Evolutionary conservation across 2,888 invertebrate genomes (phyloP), one percentile per base, ranked within the genome.

Genomic region (Homarus gammarus): DNA sequence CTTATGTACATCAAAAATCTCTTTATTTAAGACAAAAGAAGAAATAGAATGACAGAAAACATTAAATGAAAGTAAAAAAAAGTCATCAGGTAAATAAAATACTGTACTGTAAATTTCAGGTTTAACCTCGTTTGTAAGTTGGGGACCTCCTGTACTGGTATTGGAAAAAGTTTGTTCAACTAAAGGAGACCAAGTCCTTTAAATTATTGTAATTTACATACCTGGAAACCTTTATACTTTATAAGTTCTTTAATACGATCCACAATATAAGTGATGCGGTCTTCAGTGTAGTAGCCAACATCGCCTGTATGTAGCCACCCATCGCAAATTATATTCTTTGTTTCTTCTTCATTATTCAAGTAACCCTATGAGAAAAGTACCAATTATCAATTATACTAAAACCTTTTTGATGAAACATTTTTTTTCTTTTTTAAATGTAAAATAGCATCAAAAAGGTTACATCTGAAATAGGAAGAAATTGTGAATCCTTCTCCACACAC

Each of bases 181-280:
- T n/a, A n/a, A n/a, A n/a, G n/a, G n/a, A n/a, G n/a, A n/a, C n/a
- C n/a, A n/a, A n/a, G n/a, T 77, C 15, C n/a, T 77, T 44, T 33
- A 51, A 27, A 51, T 12, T 78, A 51, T 3, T 27, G 6, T 2
- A 31, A 49, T 78, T 22, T 38, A 84, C 73, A 27, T 92, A 95
- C 95, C 94, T 95, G 95, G 93, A 96, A 97, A 68, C 96, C 97
- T 94, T 98, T 98, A 93, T 97, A 97, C 94, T 98, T 98, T 93
- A 98, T 98, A 33, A 98, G 95, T 93, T 98, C 98, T 93, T 98
- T 98, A 36, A 97, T 94, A 90, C 98, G 95, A 93, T 97, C 98
- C 1, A 97, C 96, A 92, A 98, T 96, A 93, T 95, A 97, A 94
- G 97, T 96, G 93, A 95, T 96, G 0, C 96, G 96, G 27, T 97